These are phyloP conservation scores for Ypsolopha scabrella DNA, from an alignment of 2,888 invertebrate species.

Conservation along the genomic window DNA sequence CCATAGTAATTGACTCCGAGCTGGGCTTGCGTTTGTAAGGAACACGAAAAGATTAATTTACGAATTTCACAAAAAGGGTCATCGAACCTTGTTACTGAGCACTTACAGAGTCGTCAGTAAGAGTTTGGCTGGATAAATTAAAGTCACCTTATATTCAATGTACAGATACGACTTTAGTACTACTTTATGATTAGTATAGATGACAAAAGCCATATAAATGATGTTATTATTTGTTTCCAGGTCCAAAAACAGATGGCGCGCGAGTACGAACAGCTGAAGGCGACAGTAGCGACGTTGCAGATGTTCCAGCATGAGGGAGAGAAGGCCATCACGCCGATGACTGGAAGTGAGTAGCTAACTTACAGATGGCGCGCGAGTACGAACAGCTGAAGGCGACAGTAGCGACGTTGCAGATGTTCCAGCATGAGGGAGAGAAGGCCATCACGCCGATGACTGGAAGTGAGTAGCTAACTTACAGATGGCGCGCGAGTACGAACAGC, in stretches of 20 bases:
- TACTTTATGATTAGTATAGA: too few species aligned
- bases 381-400: constrained; percentile 89
- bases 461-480: constrained; percentile 22
- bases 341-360: constrained; percentile 36
- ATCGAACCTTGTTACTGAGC: too few species aligned
- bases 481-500: constrained; percentile 85
- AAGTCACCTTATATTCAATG: too few species aligned
- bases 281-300: constrained; percentile 80
- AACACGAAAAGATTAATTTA: too few species aligned
- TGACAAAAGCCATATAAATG: too few species aligned
- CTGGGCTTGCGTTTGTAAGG: too few species aligned
- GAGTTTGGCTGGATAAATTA: too few species aligned
- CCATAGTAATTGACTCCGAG: too few species aligned
- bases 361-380: constrained; percentile 75
- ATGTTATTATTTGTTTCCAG: constrained; percentile 57
- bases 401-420: constrained; percentile 81
- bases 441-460: constrained; percentile 52
- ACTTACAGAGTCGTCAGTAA: too few species aligned
- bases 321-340: constrained; percentile 52
- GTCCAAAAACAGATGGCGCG: constrained; percentile 89
- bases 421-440: constrained; percentile 73
- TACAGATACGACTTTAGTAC: too few species aligned
- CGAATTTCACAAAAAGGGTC: too few species aligned
- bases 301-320: constrained; percentile 80
- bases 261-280: constrained; percentile 93